phyloP scores from a whole-genome alignment of 2,113 vertebrate species.

The Apodemus speciosus region DNA sequence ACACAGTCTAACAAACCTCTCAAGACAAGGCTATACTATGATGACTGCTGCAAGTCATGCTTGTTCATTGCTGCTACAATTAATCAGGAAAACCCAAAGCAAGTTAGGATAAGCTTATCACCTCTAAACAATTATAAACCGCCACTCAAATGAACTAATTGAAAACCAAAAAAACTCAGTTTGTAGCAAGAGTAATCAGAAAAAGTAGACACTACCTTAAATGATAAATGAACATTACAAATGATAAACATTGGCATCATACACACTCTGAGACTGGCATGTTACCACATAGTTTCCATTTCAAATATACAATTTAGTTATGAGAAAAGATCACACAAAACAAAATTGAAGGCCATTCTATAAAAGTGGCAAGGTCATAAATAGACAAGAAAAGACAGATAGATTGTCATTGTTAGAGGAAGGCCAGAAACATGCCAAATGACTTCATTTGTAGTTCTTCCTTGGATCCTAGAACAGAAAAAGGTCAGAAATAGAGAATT shows the following conservation, averaged over 20 bases:
- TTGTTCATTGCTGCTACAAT: not conserved
- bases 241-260: not conserved
- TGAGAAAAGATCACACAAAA: conserved; percentile 8
- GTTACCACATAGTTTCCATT: not conserved
- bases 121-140: not conserved
- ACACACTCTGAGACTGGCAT: not conserved
- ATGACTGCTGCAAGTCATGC: not conserved
- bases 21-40: not conserved
- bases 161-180: too few species aligned
- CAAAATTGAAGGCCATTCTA: conserved; percentile 22
- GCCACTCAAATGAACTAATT: not conserved
- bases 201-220: not conserved
- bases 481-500: not conserved
- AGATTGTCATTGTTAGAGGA: conserved; percentile 19
- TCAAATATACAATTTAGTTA: conserved; percentile 11
- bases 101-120: not conserved
- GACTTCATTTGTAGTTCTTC: not conserved
- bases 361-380: conserved; percentile 14
- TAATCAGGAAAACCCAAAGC: not conserved
- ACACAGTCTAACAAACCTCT: not conserved
- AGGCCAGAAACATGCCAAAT: not conserved
- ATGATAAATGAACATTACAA: not conserved
- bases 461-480: not conserved
- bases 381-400: conserved; percentile 32
- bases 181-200: not conserved